phyloP scores from a whole-genome alignment of 2,888 invertebrate genomes.

The Lasioglossum oenotherae region DNA sequence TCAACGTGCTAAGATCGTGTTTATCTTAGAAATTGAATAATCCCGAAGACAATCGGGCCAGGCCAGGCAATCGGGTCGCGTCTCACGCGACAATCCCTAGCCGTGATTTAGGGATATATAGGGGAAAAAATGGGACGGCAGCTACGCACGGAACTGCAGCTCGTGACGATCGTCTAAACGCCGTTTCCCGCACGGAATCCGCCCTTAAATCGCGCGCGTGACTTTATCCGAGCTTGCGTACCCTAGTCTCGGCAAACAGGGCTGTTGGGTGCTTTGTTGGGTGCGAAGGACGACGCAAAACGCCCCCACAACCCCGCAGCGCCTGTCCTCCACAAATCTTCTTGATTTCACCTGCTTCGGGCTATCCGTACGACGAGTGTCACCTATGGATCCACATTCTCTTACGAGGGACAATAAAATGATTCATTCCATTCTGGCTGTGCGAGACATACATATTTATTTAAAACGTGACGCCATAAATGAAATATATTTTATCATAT shows the following conservation, averaged over 20 bases:
- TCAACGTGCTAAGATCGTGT: not conserved
- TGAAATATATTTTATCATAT: not conserved
- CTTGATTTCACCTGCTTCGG: slow-evolving; percentile 57
- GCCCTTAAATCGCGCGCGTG: slow-evolving; percentile 63
- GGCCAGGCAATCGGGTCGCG: not conserved
- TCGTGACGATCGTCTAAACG: slow-evolving; percentile 44
- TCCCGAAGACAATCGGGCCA: slow-evolving; percentile 3
- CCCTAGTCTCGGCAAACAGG: slow-evolving; percentile 34
- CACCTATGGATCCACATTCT: not conserved
- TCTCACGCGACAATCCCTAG: not conserved
- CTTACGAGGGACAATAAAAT: not conserved
- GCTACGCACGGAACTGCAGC: slow-evolving; percentile 11
- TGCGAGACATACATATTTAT: not conserved
- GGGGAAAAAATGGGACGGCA: slow-evolving; percentile 7
- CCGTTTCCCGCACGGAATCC: slow-evolving; percentile 61
- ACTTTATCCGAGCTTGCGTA: slow-evolving; percentile 58
- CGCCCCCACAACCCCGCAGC: not conserved
- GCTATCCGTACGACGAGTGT: slow-evolving; percentile 19
- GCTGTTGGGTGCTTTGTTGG: slow-evolving; percentile 31
- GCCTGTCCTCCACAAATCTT: slow-evolving; percentile 62
- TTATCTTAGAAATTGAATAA: slow-evolving; percentile 4
- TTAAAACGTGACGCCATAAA: not conserved
- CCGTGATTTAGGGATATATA: slow-evolving; percentile 18
- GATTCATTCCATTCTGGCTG: not conserved
- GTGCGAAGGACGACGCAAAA: slow-evolving; percentile 28